Conservation (phyloP, 2,797 vertebrate species). For the Rhinella marina region DNA sequence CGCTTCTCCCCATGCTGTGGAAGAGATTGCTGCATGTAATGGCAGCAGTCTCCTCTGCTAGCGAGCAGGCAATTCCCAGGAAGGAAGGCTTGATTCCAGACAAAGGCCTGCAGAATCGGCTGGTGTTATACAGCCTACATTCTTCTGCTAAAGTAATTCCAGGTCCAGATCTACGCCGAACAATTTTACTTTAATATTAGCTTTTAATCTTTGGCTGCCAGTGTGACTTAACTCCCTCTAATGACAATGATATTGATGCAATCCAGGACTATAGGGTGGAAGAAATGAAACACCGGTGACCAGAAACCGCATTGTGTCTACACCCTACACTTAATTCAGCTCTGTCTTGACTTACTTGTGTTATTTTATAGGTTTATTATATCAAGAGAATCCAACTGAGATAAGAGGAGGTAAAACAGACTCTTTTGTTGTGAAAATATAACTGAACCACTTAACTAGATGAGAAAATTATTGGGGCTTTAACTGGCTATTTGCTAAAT, state of each 20-base stretch:
- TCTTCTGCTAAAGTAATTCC: not conserved
- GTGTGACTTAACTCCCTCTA: not conserved
- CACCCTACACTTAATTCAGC: constrained; percentile 16
- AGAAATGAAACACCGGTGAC: constrained; percentile 23
- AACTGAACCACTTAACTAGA: constrained; percentile 33
- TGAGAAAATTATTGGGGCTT: constrained; percentile 37
- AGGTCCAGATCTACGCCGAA: not conserved
- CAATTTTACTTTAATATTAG: not conserved
- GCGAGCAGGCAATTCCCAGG: too few species aligned
- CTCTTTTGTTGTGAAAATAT: constrained; percentile 41
- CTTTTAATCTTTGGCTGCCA: not conserved
- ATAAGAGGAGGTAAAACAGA: constrained; percentile 36
- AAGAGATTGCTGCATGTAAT: too few species aligned
- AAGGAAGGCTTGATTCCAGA: too few species aligned
- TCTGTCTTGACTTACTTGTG: constrained; percentile 1
- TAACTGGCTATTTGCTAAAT: constrained; percentile 15
- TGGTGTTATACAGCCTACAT: too few species aligned
- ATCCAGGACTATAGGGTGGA: not conserved
- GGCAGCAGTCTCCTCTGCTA: too few species aligned
- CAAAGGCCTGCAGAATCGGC: too few species aligned
- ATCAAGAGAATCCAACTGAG: constrained; percentile 25
- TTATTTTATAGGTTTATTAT: constrained; percentile 41
- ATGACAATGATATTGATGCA: constrained; percentile 26
- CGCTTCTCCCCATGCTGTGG: too few species aligned
- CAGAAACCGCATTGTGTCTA: constrained; percentile 22